Base-by-base conservation (phyloP, 2,888 invertebrate species). In the Pegoplata infirma region DNA sequence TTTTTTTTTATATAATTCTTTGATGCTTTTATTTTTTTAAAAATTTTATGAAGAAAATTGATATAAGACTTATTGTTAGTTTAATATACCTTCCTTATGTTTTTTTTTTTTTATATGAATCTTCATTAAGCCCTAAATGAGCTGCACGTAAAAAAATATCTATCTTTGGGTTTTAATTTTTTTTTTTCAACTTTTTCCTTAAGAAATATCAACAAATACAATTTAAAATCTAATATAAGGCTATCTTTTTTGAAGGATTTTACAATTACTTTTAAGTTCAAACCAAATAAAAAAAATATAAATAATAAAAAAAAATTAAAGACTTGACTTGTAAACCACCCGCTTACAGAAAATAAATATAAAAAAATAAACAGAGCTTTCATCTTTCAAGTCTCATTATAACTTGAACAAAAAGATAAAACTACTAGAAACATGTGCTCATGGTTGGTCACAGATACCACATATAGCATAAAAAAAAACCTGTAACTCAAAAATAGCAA, bases 301-400 rank as follows among this genome's bases (percentile, higher is more conserved):
- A 40, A 40, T 1, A 36, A n/a, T 17, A 55, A 64, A 51, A 44
- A 44, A 14, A 66, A 49, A 28, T 17, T 44, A 56, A 56, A 64
- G 32, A 58, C 23, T 47, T 75, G 67, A 68, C 67, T 61, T 55
- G 55, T 55, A 61, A 53, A 59, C 74, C 74, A 78, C 78, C 78
- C 78, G 78, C 78, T 78, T 61, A 61, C 58, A 58, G 8, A 51
- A 47, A 67, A 77, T n/a, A n/a, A n/a, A n/a, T n/a, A n/a, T n/a
- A n/a, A n/a, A n/a, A n/a, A n/a, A n/a, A n/a, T n/a, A 44, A 72
- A 66, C 68, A 59, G 36, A 53, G 59, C 49, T 74, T 75, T 61
- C 78, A 75, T 74, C 69, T 74, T 68, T 68, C 47, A 75, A 61
- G 78, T 78, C 78, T 74, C 78, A 78, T 75, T 74, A 78, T 66